Conservation (phyloP, 2,888 invertebrate genomes). For the Willowsia nigromaculata region DNA sequence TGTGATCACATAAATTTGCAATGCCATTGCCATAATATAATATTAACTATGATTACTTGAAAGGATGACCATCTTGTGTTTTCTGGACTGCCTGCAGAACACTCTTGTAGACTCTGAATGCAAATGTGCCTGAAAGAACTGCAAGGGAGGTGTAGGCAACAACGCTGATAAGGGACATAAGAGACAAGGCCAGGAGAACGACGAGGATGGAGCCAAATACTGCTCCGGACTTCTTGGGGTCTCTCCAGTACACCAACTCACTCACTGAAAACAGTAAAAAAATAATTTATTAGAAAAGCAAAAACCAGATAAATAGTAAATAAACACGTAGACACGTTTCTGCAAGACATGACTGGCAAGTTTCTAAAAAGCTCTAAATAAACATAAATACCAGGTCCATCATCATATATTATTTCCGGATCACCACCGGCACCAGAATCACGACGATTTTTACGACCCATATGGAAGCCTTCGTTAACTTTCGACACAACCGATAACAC, state of each 20-base stretch:
- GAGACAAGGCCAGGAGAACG: slow-evolving; percentile 94
- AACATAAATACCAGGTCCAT: slow-evolving; percentile 76
- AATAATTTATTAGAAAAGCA: neutral
- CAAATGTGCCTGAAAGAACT: slow-evolving; percentile 91
- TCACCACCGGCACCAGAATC: slow-evolving; percentile 74
- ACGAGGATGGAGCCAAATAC: slow-evolving; percentile 94
- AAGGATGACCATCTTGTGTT: slow-evolving; percentile 96
- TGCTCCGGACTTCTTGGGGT: slow-evolving; percentile 95
- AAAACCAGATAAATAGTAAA: neutral
- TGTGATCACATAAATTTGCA: no score
- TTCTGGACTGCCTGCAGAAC: slow-evolving; percentile 97
- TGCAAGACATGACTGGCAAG: neutral
- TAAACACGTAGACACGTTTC: no score
- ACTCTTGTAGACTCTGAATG: slow-evolving; percentile 97
- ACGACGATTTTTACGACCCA: slow-evolving; percentile 78
- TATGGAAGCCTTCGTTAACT: slow-evolving; percentile 75
- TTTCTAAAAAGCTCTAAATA: neutral
- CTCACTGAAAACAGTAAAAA: slow-evolving; percentile 86
- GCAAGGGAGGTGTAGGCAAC: slow-evolving; percentile 94
- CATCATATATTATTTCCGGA: slow-evolving; percentile 77
- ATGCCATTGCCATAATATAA: slow-evolving; percentile 47
- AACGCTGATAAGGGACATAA: slow-evolving; percentile 97
- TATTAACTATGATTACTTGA: no score
- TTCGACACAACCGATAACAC: slow-evolving; percentile 25
- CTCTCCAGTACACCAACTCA: slow-evolving; percentile 98